Evolutionary conservation across 2,888 invertebrate species (phyloP), one percentile per base, ranked within the genome.

Genomic region (Thalpophila matura): DNA sequence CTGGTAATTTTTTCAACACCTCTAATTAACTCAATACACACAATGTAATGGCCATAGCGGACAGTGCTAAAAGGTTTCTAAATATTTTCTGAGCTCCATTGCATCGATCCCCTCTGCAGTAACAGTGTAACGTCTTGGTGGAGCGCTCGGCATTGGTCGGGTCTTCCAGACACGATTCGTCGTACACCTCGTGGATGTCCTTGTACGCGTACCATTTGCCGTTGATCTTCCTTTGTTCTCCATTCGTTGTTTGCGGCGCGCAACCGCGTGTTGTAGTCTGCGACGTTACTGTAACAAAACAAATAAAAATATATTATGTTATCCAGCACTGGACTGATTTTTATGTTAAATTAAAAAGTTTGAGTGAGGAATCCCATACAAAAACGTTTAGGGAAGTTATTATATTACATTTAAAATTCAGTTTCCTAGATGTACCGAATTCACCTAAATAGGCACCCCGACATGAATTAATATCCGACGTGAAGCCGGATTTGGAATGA

Each of bases 91-190:
- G 33, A n/a, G 47, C 94, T 9, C 91, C 85, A 86, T 98, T 98
- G 84, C 98, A 98, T 31, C 96, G 89, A 78, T 97, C 95, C 0
- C 96, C 96, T 50, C 96, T 95, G 82, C 98, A 98, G 85, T 97
- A 97, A 84, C 98, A 98, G 81, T 97, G 96, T 64, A 96, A 89
- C 0, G 96, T 95, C 33, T 94, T 95, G 1, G 96, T 95, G 1
- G 94, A 91, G 12, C 96, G 92, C n/a, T 95, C 93, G 2, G 61
- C 69, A 6, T 96, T 96, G 67, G 94, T 95, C 46, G 96, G 95
- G 75, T 96, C 96, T 18, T 96, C 95, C 20, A 89, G 88, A 84
- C 98, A 98, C 1, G 96, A 96, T 78, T 96, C 97, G 9, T 93
- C 85, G 86, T 98, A 98, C 0, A 96, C 96, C 77, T 97, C 97